phyloP scores from a whole-genome alignment of 2,888 invertebrate genomes.

The Clunio marinus region DNA sequence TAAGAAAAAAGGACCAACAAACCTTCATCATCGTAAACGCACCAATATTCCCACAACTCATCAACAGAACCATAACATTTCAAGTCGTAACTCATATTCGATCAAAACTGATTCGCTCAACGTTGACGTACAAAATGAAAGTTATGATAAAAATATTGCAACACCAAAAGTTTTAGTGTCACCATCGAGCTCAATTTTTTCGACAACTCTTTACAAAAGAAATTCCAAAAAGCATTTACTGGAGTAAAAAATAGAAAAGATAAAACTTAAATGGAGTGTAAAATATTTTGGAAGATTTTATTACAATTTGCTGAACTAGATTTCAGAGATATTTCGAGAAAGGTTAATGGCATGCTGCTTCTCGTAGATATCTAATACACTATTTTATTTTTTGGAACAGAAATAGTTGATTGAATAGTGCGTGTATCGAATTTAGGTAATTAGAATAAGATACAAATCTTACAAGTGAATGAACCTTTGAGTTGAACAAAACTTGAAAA shows the following conservation, averaged over 20 bases:
- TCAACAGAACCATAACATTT: neutral
- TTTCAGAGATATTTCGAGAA: too few species aligned
- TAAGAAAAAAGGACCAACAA: constrained; percentile 49
- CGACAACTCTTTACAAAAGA: constrained; percentile 23
- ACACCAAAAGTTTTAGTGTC: constrained; percentile 35
- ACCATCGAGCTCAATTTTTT: constrained; percentile 35
- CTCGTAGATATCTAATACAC: too few species aligned
- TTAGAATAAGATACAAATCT: too few species aligned
- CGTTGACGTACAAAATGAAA: constrained; percentile 26
- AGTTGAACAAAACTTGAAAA: too few species aligned
- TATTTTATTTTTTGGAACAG: too few species aligned
- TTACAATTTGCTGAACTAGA: too few species aligned
- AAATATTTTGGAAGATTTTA: neutral
- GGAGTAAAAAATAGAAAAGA: neutral
- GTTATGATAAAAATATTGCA: neutral
- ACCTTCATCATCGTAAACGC: constrained; percentile 52
- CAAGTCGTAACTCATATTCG: neutral
- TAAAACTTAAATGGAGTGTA: neutral
- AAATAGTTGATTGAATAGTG: too few species aligned
- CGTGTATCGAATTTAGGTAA: too few species aligned
- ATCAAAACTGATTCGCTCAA: neutral
- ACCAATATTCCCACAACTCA: constrained; percentile 55
- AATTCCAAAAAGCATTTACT: constrained; percentile 25
- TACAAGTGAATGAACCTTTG: too few species aligned
- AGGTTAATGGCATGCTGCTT: too few species aligned